Evolutionary conservation across 2,113 vertebrate species (phyloP).

Genomic region (Bungarus multicinctus): DNA sequence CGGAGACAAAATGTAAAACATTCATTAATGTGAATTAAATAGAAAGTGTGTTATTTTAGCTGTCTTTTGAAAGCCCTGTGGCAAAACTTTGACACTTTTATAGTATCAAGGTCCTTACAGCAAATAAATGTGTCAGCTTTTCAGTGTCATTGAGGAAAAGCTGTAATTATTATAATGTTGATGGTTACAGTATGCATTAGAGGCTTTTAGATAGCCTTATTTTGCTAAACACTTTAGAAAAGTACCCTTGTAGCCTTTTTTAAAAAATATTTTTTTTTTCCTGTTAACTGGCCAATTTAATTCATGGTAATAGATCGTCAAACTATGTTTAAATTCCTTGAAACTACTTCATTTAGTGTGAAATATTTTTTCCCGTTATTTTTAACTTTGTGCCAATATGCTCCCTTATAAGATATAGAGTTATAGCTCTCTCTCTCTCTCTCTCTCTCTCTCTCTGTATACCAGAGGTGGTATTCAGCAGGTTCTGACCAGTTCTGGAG

Average conservation of each 20-base stretch:
- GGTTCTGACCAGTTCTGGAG: no score
- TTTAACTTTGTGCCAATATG: neutral
- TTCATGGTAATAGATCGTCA: neutral
- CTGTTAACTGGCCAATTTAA: neutral
- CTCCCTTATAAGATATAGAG: neutral
- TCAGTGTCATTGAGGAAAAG: neutral
- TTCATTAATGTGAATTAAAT: neutral
- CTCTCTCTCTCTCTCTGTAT: no score
- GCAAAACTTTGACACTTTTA: neutral
- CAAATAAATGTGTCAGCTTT: slow-evolving; percentile 13
- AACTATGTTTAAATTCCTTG: slow-evolving; percentile 23
- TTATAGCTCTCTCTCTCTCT: neutral
- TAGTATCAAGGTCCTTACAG: neutral
- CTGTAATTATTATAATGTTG: slow-evolving; percentile 10
- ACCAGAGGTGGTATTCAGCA: no score
- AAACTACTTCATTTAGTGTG: neutral
- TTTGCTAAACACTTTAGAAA: neutral
- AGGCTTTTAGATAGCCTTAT: neutral
- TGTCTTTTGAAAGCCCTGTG: neutral
- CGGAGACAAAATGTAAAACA: neutral
- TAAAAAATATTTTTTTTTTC: neutral
- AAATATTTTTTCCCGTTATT: slow-evolving; percentile 5
- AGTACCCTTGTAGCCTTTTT: neutral
- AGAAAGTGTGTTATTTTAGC: neutral
- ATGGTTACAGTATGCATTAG: neutral